Percentiles rank a stretch among this genome's conserved stretches.
Evolutionary conservation across 2,888 invertebrate genomes (phyloP).

Genomic region (Euplagia quadripunctaria): DNA sequence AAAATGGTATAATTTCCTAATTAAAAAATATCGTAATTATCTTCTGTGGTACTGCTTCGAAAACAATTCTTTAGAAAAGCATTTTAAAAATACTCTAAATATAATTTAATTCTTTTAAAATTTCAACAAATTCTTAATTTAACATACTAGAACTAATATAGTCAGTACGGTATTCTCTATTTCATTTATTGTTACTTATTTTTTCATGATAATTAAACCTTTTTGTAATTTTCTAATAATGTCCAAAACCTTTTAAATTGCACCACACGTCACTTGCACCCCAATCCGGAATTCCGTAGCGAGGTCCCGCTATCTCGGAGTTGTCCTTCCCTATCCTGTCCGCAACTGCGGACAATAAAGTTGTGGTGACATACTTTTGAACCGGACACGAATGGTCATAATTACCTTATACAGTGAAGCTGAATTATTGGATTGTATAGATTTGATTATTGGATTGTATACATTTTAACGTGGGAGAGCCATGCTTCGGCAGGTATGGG

Average conservation of each 20-base stretch:
- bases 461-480: no score
- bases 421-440: not conserved
- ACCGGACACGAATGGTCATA: slow-evolving; percentile 44
- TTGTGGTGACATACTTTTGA: slow-evolving; percentile 52
- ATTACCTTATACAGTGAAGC: slow-evolving; percentile 16
- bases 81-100: no score
- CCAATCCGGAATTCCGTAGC: slow-evolving; percentile 73
- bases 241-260: slow-evolving; percentile 34
- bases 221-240: not conserved
- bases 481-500: no score
- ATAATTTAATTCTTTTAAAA: no score
- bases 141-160: not conserved
- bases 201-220: not conserved
- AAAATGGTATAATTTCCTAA: no score
- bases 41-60: no score
- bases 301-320: slow-evolving; percentile 68
- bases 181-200: no score
- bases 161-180: no score
- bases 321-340: slow-evolving; percentile 66
- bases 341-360: slow-evolving; percentile 51
- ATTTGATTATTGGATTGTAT: no score
- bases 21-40: no score
- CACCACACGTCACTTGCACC: slow-evolving; percentile 56
- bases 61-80: no score
- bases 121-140: not conserved